Conservation (phyloP, 2,888 invertebrate genomes). For the Acleris laterana region DNA sequence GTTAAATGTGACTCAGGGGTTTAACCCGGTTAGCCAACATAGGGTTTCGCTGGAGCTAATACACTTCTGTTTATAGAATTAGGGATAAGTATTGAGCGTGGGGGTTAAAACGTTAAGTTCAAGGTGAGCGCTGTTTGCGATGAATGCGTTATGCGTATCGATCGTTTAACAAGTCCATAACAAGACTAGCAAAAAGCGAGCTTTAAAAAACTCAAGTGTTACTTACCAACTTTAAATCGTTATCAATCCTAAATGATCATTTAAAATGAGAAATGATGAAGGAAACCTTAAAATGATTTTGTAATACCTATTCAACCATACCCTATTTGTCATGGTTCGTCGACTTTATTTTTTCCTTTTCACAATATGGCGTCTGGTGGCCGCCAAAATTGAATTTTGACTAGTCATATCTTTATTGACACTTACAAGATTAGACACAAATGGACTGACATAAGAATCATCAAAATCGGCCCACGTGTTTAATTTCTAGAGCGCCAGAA, state of each 20-base stretch:
- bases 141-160: neutral
- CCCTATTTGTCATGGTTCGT: no score
- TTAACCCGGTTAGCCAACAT: slow-evolving; percentile 17
- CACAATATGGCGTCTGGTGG: no score
- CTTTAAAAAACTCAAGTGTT: neutral
- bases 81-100: neutral
- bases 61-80: neutral
- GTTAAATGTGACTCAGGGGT: slow-evolving; percentile 17
- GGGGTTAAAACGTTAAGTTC: neutral
- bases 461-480: no score
- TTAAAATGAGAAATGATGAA: neutral
- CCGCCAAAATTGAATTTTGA: no score
- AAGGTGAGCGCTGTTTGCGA: slow-evolving; percentile 4
- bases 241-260: no score
- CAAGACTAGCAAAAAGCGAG: neutral
- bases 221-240: no score
- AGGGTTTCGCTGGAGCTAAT: slow-evolving; percentile 22
- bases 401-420: no score
- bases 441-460: no score
- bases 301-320: no score
- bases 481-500: no score
- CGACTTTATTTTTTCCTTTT: no score
- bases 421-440: no score
- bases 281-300: neutral
- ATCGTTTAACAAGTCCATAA: neutral